Conservation (phyloP, 1,140 invertebrate genomes). For the Mamestra configurata region DNA sequence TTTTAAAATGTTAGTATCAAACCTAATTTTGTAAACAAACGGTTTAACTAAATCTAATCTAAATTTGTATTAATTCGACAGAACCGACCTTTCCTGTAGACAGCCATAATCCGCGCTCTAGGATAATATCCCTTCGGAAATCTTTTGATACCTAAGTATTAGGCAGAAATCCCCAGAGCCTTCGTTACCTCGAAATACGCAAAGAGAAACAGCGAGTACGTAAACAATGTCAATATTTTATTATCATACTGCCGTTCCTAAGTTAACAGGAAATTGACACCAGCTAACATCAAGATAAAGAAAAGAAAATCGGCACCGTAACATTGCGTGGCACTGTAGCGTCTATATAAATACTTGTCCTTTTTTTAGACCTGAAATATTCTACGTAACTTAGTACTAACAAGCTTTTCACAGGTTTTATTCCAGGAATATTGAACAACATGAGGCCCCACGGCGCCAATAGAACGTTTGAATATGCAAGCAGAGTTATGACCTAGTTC, state of each 20-base stretch:
- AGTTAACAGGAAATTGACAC: constrained; percentile 38
- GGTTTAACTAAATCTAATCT: constrained; percentile 19
- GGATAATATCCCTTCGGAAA: constrained; percentile 56
- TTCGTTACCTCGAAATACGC: constrained; percentile 47
- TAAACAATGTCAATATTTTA: constrained; percentile 42
- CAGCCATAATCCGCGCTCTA: constrained; percentile 53
- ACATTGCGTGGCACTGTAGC: not conserved
- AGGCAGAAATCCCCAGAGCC: constrained; percentile 46
- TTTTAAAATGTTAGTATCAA: not conserved
- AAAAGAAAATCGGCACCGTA: constrained; percentile 17
- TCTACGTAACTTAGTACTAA: not conserved
- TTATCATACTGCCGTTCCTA: constrained; percentile 30
- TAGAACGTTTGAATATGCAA: constrained; percentile 32
- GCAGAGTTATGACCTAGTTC: constrained; percentile 43
- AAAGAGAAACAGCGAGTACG: constrained; percentile 26
- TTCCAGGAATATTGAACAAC: constrained; percentile 26
- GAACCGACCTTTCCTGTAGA: constrained; percentile 12
- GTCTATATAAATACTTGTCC: not conserved
- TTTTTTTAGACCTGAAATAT: constrained; percentile 9
- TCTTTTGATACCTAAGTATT: constrained; percentile 56
- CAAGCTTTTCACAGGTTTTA: constrained; percentile 11
- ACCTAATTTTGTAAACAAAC: not conserved
- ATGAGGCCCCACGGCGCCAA: not conserved
- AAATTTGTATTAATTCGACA: constrained; percentile 12
- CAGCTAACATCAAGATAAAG: constrained; percentile 22